These are phyloP conservation scores for Numida meleagris DNA, from an alignment of 2,113 vertebrate species.

Conservation along the genomic window DNA sequence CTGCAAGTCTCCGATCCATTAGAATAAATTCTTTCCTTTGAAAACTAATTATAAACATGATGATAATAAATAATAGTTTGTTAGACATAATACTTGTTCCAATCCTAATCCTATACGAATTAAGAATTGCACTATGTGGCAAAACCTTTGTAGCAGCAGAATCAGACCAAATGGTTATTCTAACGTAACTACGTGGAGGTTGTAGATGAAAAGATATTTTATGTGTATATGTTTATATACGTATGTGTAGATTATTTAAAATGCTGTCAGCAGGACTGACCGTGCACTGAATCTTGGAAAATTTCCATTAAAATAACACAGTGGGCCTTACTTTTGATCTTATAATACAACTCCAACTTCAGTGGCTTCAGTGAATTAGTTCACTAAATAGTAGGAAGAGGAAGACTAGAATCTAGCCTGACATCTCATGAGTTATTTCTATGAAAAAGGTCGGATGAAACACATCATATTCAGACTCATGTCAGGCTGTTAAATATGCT, in stretches of 20 bases:
- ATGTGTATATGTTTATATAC: neutral
- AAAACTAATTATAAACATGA: neutral
- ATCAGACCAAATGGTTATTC: neutral
- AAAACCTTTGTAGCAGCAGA: neutral
- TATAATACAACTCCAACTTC: neutral
- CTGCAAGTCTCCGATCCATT: neutral
- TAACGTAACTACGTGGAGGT: neutral
- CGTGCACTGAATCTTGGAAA: neutral
- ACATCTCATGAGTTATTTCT: neutral
- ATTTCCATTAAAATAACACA: neutral
- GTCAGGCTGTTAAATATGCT: neutral
- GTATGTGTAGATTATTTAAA: neutral
- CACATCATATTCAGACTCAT: neutral
- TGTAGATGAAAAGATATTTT: neutral
- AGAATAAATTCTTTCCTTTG: neutral
- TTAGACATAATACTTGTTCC: neutral
- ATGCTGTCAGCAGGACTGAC: neutral
- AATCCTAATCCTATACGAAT: neutral
- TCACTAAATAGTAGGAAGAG: neutral
- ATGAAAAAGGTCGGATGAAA: neutral
- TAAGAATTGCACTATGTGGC: neutral
- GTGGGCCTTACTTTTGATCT: neutral
- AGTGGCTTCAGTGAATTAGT: neutral
- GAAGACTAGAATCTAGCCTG: neutral
- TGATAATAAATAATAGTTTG: neutral